Conservation (phyloP, 2,888 invertebrate species). For the Oasisia sp. region DNA sequence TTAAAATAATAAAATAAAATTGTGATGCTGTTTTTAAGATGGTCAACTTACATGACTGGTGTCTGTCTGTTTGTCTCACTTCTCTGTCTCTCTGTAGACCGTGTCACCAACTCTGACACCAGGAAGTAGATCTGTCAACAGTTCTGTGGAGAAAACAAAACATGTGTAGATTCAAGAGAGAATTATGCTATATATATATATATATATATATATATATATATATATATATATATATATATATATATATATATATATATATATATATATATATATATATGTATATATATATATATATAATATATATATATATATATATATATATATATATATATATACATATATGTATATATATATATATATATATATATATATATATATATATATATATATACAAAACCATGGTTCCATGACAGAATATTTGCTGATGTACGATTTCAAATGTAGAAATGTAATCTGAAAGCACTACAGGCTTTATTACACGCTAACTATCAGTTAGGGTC, state of each 20-base stretch:
- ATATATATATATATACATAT: too few species aligned
- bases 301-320: too few species aligned
- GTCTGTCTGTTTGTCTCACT: neutral
- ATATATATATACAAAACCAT: neutral
- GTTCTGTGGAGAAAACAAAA: neutral
- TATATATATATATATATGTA: too few species aligned
- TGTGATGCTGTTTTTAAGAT: neutral
- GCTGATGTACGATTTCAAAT: neutral
- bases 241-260: too few species aligned
- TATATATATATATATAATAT: too few species aligned
- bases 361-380: too few species aligned
- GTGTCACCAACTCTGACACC: neutral
- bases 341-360: too few species aligned
- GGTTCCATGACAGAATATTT: neutral
- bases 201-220: too few species aligned
- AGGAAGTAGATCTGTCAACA: neutral
- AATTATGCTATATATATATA: neutral
- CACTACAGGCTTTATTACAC: neutral
- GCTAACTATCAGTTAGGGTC: neutral
- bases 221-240: too few species aligned
- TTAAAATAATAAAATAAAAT: neutral
- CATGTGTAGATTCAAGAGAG: neutral
- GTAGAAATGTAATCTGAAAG: neutral
- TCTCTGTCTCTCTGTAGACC: neutral
- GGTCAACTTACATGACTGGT: neutral